Percentiles rank a stretch among this genome's conserved stretches.
Conservation (phyloP, 2,113 vertebrate genomes). For the Dasyprocta punctata region DNA sequence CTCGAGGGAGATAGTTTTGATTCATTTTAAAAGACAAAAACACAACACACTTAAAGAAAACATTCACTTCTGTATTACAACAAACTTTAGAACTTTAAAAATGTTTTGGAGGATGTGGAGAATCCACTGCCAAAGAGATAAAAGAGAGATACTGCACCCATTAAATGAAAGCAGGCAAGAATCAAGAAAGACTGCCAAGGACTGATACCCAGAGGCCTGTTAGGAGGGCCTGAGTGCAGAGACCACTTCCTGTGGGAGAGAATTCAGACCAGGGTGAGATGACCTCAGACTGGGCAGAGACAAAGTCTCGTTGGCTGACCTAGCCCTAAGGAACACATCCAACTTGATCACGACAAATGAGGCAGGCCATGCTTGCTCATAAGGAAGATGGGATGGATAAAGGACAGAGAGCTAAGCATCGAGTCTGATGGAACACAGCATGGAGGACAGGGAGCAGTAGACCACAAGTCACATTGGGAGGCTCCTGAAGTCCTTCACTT, state of each 20-base stretch:
- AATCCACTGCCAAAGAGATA: not conserved
- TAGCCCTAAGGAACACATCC: rapidly evolving
- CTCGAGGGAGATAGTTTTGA: not conserved
- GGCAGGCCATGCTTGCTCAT: rapidly evolving
- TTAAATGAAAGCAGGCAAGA: not conserved
- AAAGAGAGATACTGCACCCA: not conserved
- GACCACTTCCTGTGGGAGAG: rapidly evolving
- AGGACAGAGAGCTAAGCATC: not conserved
- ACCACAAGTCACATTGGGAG: rapidly evolving
- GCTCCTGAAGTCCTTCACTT: not conserved
- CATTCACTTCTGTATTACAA: not conserved
- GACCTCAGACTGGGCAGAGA: not conserved
- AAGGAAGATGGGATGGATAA: not conserved
- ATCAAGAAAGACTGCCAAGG: not conserved
- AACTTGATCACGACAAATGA: rapidly evolving
- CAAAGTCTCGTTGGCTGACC: not conserved
- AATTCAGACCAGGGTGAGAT: rapidly evolving
- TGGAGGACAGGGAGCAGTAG: rapidly evolving
- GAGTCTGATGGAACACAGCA: rapidly evolving
- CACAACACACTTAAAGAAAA: not conserved
- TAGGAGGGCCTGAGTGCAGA: rapidly evolving
- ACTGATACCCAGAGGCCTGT: not conserved
- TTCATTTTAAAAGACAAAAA: not conserved
- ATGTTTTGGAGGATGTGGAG: not conserved
- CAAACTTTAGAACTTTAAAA: not conserved